phyloP scores from a whole-genome alignment of 2,888 invertebrate genomes.

The Habrosyne pyritoides region DNA sequence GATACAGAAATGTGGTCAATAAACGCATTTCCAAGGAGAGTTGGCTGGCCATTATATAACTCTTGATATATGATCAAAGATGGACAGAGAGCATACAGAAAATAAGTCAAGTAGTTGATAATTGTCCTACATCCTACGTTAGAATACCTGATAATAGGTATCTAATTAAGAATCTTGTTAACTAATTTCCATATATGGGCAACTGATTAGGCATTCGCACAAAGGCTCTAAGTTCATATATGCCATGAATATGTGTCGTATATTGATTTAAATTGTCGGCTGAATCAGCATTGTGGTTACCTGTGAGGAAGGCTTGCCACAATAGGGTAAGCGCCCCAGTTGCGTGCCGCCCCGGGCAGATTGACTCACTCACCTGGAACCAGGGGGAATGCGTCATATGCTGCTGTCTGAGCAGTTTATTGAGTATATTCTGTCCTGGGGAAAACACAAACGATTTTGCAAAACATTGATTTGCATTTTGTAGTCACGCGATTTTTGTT shows the following conservation, averaged over 20 bases:
- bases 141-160: too few species aligned
- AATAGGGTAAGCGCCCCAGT: slow-evolving; percentile 51
- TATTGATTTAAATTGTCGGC: neutral
- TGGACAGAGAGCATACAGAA: too few species aligned
- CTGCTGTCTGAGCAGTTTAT: slow-evolving; percentile 38
- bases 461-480: slow-evolving; percentile 24
- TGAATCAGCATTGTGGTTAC: slow-evolving; percentile 17
- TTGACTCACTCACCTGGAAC: slow-evolving; percentile 69
- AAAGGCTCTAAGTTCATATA: too few species aligned
- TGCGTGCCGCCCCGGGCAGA: slow-evolving; percentile 41
- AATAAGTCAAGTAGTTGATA: too few species aligned
- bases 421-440: slow-evolving; percentile 29
- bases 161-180: too few species aligned
- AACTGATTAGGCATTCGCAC: too few species aligned
- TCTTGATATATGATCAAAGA: too few species aligned
- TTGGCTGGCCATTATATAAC: too few species aligned
- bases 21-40: too few species aligned
- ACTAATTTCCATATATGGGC: neutral
- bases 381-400: slow-evolving; percentile 53
- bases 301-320: slow-evolving; percentile 23
- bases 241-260: neutral
- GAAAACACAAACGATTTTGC: slow-evolving; percentile 28
- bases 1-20: too few species aligned
- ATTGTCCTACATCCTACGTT: too few species aligned
- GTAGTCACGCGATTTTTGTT: neutral